Evolutionary conservation across 64 coral and sea anemone genomes (phyloP), one percentile per base, ranked within the genome.

Genomic region (Orbicella faveolata): DNA sequence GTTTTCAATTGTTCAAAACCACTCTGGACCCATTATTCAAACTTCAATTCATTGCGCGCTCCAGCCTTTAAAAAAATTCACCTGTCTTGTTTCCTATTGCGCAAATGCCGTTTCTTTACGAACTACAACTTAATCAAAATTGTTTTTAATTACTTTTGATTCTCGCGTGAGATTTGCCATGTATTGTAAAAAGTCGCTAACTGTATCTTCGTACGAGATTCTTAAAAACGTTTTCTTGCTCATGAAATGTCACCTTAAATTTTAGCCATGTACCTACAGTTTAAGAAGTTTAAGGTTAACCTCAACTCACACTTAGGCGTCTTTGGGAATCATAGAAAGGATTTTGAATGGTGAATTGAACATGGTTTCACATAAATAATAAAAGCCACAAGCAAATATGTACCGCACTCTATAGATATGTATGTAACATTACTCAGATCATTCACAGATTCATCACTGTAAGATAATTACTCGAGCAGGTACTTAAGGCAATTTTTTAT

Each of bases 361-460:
- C 18, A 73, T 18, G 19, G 57, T 72, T 85, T 73, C 30, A 85
- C 66, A 68, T 52, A 53, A 85, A 85, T 73, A 51, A 85, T 64
- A 1, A 83, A 23, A 63, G 36, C 82, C 82, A 85, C 64, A 30
- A 65, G 82, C 82, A 73, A 33, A 85, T 69, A 21, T 73, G 8
- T 52, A 52, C 80, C 18, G 18, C 26, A 20, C 61, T 36, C 1
- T 20, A 9, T 82, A 82, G 55, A 82, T 34, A 34, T 81, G 8
- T 67, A 35, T 63, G 12, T 34, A 41, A 67, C 39, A 19, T 20
- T 53, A 8, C 9, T 23, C 18, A 21, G 41, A 78, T n/a, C 41
- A 21, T 78, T 44, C 20, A 78, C 36, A 9, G 20, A 51, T 78
- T 52, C 20, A 74, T 74, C 44, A 48, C 55, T 59, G 55, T 70